phyloP scores from a whole-genome alignment of 2,888 invertebrate genomes.

The Zeuzera pyrina region DNA sequence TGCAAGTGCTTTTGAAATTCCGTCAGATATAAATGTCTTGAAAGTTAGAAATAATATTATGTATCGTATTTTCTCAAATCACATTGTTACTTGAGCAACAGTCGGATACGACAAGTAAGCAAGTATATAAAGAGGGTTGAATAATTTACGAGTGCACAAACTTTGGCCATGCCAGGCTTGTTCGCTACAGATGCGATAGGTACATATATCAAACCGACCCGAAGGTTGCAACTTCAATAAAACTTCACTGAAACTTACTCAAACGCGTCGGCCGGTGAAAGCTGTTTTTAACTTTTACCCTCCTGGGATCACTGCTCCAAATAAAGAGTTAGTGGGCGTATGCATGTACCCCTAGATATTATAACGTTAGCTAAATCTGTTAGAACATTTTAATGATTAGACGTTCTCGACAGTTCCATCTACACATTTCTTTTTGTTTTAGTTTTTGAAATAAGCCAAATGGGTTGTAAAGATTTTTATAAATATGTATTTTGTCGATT shows the following conservation, averaged over 20 bases:
- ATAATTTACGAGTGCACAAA: constrained; percentile 67
- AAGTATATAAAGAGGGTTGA: constrained; percentile 47
- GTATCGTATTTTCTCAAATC: no score
- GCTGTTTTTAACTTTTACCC: constrained; percentile 68
- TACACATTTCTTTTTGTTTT: no score
- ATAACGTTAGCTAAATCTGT: constrained; percentile 25
- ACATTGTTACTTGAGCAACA: constrained; percentile 27
- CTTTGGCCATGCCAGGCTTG: constrained; percentile 46
- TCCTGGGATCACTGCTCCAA: constrained; percentile 54
- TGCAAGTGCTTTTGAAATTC: no score
- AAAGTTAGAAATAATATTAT: no score
- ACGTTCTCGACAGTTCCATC: neutral
- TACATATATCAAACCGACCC: constrained; percentile 60
- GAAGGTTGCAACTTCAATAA: constrained; percentile 50
- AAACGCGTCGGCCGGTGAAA: constrained; percentile 46
- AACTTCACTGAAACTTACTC: constrained; percentile 41
- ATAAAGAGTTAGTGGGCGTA: constrained; percentile 59
- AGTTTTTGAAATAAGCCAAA: no score
- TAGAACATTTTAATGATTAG: neutral
- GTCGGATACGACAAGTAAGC: constrained; percentile 43
- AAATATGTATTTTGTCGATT: no score
- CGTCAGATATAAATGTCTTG: no score
- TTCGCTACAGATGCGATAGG: constrained; percentile 36
- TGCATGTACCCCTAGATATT: no score
- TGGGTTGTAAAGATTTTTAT: no score